phyloP scores from a whole-genome alignment of 2,797 vertebrate species.

The Anabas testudineus region DNA sequence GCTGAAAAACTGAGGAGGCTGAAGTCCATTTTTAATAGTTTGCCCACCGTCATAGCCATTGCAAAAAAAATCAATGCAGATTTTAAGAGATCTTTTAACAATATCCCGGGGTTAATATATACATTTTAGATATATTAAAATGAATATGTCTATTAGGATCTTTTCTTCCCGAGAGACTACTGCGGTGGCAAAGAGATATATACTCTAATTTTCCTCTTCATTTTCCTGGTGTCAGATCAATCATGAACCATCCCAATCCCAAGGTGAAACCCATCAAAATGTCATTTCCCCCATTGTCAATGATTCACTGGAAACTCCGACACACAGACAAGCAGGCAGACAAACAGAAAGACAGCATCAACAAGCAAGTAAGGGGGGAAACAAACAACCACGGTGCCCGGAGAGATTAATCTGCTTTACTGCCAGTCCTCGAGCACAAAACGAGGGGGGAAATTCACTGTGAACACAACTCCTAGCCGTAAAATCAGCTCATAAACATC shows the following conservation, averaged over 20 bases:
- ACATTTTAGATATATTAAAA: constrained; percentile 76
- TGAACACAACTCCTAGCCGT: constrained; percentile 58
- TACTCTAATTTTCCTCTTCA: constrained; percentile 72
- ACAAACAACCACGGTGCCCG: constrained; percentile 54
- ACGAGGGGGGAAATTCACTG: constrained; percentile 42
- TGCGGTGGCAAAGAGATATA: constrained; percentile 66
- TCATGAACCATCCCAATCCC: constrained; percentile 75
- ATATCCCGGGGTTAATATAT: constrained; percentile 60
- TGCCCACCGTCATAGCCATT: constrained; percentile 26
- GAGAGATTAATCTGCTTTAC: constrained; percentile 73
- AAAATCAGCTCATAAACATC: constrained; percentile 67
- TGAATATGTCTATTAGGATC: constrained; percentile 68
- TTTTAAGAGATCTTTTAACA: constrained; percentile 63
- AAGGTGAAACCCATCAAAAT: constrained; percentile 82
- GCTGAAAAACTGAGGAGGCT: constrained; percentile 31
- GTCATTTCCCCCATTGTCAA: constrained; percentile 60
- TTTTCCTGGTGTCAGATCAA: constrained; percentile 78
- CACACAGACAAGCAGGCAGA: constrained; percentile 52
- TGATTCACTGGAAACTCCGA: constrained; percentile 68
- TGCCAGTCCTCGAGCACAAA: constrained; percentile 60
- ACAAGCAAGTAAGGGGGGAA: constrained; percentile 49
- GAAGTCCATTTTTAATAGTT: constrained; percentile 42
- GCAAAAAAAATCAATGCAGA: constrained; percentile 52
- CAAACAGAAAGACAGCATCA: constrained; percentile 68
- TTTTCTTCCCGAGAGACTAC: constrained; percentile 49